Percentiles rank a stretch among this genome's conserved stretches.
Conservation (phyloP, 2,888 invertebrate genomes). For the Hololepta plana region DNA sequence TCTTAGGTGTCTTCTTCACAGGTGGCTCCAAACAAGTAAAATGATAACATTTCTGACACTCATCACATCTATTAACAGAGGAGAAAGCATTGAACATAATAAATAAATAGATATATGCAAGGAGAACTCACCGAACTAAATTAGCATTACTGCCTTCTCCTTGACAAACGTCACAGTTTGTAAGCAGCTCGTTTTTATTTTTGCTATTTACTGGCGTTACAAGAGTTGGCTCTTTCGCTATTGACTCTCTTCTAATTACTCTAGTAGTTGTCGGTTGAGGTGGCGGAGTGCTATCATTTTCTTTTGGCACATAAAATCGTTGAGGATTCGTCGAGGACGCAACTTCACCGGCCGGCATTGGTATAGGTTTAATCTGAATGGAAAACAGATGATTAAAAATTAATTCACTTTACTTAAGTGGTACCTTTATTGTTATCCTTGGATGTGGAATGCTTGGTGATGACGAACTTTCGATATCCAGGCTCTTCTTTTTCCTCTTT, state of each 20-base stretch:
- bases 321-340: constrained; percentile 47
- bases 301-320: constrained; percentile 60
- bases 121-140: constrained; percentile 43
- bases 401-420: constrained; percentile 10
- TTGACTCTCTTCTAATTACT: no score
- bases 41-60: constrained; percentile 79
- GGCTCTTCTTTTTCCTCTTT: constrained; percentile 62
- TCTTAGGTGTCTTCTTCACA: constrained; percentile 83
- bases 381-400: constrained; percentile 1
- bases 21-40: constrained; percentile 89
- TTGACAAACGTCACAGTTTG: constrained; percentile 51
- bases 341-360: constrained; percentile 56
- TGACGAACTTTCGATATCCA: constrained; percentile 31
- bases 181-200: constrained; percentile 24
- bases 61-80: constrained; percentile 58
- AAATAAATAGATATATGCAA: no score
- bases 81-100: constrained; percentile 6
- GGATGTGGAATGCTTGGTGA: constrained; percentile 37
- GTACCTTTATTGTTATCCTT: constrained; percentile 69
- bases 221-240: constrained; percentile 2
- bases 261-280: constrained; percentile 13
- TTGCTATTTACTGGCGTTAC: constrained; percentile 6
- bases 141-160: constrained; percentile 40
- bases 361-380: constrained; percentile 53
- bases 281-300: constrained; percentile 35